Percentiles rank a stretch among this genome's conserved stretches.
Conservation (phyloP, 2,113 vertebrate species). For the Zapus hudsonius region DNA sequence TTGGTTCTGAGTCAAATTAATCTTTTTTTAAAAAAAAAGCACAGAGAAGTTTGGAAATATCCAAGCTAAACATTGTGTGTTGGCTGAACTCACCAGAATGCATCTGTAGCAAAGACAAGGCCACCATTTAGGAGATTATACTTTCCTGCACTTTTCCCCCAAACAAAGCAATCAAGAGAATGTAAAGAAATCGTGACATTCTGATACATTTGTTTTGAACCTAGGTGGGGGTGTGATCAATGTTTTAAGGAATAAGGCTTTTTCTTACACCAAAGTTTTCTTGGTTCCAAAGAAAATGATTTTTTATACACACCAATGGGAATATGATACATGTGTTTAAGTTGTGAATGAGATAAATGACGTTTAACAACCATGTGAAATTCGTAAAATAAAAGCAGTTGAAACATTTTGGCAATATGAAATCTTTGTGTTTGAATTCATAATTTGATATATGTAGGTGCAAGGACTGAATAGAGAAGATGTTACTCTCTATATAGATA, state of each 20-base stretch:
- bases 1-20: slow-evolving; percentile 83
- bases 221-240: neutral
- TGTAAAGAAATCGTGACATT: slow-evolving; percentile 40
- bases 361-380: slow-evolving; percentile 7
- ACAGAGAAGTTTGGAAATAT: slow-evolving; percentile 78
- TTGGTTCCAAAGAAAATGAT: neutral
- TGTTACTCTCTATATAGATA: neutral
- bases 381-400: slow-evolving; percentile 46
- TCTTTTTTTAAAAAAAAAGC: slow-evolving; percentile 77
- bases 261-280: slow-evolving; percentile 19
- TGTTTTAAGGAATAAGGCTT: neutral
- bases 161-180: slow-evolving; percentile 71
- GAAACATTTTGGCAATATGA: slow-evolving; percentile 23
- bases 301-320: neutral
- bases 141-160: slow-evolving; percentile 61
- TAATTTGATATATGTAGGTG: neutral
- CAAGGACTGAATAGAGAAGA: neutral
- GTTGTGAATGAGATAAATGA: slow-evolving; percentile 4
- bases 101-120: slow-evolving; percentile 74
- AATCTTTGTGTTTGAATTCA: slow-evolving; percentile 35
- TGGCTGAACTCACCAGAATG: slow-evolving; percentile 70
- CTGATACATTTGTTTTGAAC: slow-evolving; percentile 11
- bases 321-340: slow-evolving; percentile 1
- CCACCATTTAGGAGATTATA: slow-evolving; percentile 74
- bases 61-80: slow-evolving; percentile 81